Base-by-base conservation (phyloP, 2,797 vertebrate genomes). In the Bradypodion ventrale region DNA sequence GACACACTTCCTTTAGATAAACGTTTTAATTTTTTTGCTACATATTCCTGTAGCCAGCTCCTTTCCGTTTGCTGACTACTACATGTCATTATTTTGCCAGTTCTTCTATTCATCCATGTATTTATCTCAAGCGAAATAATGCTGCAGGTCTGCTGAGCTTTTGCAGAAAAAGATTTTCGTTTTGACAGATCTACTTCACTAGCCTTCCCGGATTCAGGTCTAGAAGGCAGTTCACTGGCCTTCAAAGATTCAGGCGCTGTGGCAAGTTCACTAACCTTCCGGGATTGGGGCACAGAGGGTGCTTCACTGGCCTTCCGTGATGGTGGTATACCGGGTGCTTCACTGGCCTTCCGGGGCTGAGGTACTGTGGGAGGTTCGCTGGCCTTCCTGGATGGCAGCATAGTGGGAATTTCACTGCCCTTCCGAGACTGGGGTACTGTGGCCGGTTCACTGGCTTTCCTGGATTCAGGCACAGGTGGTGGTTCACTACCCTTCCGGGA, bases 121-220 rank as follows among this genome's bases (percentile, higher is more conserved):
- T 85, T 85, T 49, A 81, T 76, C 42, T 69, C 84, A 49, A 85
- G 37, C 49, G 84, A 85, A 76, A 85, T 85, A 76, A 85, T 76
- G 40, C 84, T 85, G 10, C 70, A 85, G 25, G 84, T 85, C 76
- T 85, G 84, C 27, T 85, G 84, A 70, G 84, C 78, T 9, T 85
- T 85, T 1, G 21, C 56, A 81, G 63, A 23, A 49, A 81, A 52
- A 9, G 52, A 3, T 4, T 62, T 81, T 23, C 60, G 73, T 69
- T 85, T 81, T 29, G 62, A 16, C 29, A 56, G 19, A 66, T 42
- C 29, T 42, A 2, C 19, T 5, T 75, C 59, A 74, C 27, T 85
- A 25, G 1, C 15, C 1, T 5, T 66, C 25, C 29, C 60, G 1
- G 56, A 63, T 12, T 46, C 56, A 1, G n/a, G 19, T 1, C 8